Percentiles rank a stretch among this genome's conserved stretches.
These are phyloP conservation scores for Cantharis nigra DNA, from an alignment of 2,888 invertebrate genomes.

Conservation along the genomic window DNA sequence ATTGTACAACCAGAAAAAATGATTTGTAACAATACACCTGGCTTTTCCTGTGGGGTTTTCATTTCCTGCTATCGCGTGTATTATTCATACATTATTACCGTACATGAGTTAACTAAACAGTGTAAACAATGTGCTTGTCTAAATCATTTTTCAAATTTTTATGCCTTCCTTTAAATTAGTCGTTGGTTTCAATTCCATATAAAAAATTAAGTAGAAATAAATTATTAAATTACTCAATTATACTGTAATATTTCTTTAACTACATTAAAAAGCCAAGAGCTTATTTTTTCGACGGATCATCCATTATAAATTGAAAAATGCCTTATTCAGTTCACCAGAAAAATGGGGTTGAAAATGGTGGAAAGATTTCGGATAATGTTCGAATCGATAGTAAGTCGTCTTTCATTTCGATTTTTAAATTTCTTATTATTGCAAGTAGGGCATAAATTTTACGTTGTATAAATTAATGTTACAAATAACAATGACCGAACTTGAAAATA, in stretches of 20 bases:
- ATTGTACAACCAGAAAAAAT: not conserved
- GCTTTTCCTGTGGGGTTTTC: not conserved
- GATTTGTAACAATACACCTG: not conserved
- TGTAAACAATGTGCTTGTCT: not conserved
- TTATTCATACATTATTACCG: slow-evolving; percentile 1
- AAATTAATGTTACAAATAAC: not conserved
- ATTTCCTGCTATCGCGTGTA: not conserved
- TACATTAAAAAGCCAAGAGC: slow-evolving; percentile 26
- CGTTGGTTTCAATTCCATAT: not conserved
- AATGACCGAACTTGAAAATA: not conserved
- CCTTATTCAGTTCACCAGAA: slow-evolving; percentile 27
- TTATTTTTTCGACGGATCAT: slow-evolving; percentile 36
- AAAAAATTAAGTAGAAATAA: slow-evolving; percentile 6
- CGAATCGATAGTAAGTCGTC: slow-evolving; percentile 28
- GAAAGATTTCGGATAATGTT: slow-evolving; percentile 30
- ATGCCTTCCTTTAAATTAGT: not conserved
- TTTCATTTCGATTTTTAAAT: slow-evolving; percentile 32
- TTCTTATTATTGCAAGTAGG: slow-evolving; percentile 22
- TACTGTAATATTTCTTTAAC: slow-evolving; percentile 25
- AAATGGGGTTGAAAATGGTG: slow-evolving; percentile 30
- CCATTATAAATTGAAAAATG: slow-evolving; percentile 38
- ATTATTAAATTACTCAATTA: slow-evolving; percentile 18
- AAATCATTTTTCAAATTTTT: not conserved
- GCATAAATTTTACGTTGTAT: slow-evolving; percentile 32
- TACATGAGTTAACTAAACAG: not conserved